phyloP scores from a whole-genome alignment of 2,888 invertebrate species.

The Papilio elwesi region DNA sequence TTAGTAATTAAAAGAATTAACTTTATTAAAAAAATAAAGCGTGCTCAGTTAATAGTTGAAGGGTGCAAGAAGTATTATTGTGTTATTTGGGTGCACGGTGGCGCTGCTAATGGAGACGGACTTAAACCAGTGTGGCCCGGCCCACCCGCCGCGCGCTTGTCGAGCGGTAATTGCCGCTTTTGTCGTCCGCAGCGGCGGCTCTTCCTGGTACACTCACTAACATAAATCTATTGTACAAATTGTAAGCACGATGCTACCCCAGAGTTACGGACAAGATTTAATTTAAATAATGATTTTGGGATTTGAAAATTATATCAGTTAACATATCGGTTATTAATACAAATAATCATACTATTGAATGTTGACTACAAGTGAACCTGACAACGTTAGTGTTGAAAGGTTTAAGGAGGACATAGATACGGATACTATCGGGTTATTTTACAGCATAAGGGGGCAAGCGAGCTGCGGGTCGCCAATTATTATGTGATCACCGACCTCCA shows the following conservation, averaged over 20 bases:
- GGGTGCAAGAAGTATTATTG: constrained; percentile 3
- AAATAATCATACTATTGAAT: no score
- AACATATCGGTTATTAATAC: no score
- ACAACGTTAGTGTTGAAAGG: no score
- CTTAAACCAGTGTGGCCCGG: constrained; percentile 61
- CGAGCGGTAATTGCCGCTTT: constrained; percentile 79
- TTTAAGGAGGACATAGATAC: no score
- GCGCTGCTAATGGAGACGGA: constrained; percentile 67
- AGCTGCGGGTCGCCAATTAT: no score
- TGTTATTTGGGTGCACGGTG: constrained; percentile 23
- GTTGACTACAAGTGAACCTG: no score
- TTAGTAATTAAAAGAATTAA: constrained; percentile 8
- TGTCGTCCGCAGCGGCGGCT: constrained; percentile 71
- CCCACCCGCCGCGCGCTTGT: constrained; percentile 65
- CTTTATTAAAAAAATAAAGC: background rate
- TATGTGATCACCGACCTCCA: no score
- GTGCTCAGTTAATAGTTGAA: background rate
- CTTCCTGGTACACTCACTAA: constrained; percentile 13
- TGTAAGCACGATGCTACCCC: constrained; percentile 6
- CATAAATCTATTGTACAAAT: constrained; percentile 28
- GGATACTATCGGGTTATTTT: no score
- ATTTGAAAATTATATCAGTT: no score
- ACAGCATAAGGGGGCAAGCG: no score
- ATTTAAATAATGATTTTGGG: no score
- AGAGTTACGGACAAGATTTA: constrained; percentile 8